Evolutionary conservation across 2,113 vertebrate genomes (phyloP).

Genomic region (Plecotus auritus): DNA sequence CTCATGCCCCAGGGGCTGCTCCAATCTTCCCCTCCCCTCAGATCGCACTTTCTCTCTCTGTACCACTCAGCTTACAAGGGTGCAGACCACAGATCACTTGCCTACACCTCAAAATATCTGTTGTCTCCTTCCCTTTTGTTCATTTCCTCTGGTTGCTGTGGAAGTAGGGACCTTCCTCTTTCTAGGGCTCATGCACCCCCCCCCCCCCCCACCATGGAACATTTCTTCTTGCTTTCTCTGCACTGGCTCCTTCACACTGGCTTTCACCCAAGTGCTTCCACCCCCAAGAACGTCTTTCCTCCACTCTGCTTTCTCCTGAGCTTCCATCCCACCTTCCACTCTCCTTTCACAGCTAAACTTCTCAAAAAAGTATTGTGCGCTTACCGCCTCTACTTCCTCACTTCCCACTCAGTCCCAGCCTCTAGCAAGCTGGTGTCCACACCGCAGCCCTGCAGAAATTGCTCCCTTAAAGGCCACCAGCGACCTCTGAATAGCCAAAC

Average conservation of each 20-base stretch:
- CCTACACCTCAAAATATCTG: background rate
- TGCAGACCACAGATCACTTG: background rate
- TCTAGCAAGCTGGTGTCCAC: constrained; percentile 61
- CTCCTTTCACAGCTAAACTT: constrained; percentile 64
- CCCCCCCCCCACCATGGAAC: background rate
- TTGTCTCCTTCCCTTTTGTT: background rate
- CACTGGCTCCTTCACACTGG: background rate
- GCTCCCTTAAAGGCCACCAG: constrained; percentile 56
- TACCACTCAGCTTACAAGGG: background rate
- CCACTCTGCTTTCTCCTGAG: constrained; percentile 46
- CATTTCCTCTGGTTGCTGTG: background rate
- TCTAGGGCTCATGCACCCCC: background rate
- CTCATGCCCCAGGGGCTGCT: background rate
- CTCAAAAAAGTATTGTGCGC: constrained; percentile 58
- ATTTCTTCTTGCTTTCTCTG: background rate
- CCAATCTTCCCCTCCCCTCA: background rate
- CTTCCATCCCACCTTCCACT: constrained; percentile 59
- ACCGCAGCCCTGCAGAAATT: constrained; percentile 35
- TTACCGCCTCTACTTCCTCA: constrained; percentile 69
- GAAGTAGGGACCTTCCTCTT: background rate
- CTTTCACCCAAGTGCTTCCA: constrained; percentile 9
- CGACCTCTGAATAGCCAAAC: background rate
- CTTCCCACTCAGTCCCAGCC: constrained; percentile 66
- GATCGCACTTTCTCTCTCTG: background rate
- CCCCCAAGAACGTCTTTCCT: constrained; percentile 41